These are phyloP conservation scores for Uloborus diversus DNA, from an alignment of 1,140 invertebrate genomes.

Conservation along the genomic window DNA sequence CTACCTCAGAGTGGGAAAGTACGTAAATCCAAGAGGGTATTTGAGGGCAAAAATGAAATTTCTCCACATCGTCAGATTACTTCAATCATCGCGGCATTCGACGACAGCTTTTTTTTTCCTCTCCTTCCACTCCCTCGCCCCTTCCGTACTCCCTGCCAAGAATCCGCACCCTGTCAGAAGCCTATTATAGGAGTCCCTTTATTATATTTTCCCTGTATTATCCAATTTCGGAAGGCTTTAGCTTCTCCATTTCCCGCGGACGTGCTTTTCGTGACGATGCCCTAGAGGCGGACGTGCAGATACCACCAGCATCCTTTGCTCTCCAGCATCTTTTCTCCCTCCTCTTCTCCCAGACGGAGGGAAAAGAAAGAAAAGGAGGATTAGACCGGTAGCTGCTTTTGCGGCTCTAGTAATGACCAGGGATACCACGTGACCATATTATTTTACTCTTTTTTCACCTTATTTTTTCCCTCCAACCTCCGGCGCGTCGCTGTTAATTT, in stretches of 20 bases:
- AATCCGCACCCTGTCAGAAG: conserved; percentile 53
- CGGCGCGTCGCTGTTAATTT: conserved; percentile 9
- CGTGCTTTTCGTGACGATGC: conserved; percentile 49
- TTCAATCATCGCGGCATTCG: not conserved
- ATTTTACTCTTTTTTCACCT: conserved; percentile 55
- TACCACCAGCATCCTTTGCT: conserved; percentile 33
- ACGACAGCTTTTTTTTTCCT: not conserved
- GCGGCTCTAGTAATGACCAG: conserved; percentile 50
- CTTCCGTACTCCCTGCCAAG: conserved; percentile 3
- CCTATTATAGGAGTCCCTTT: conserved; percentile 55
- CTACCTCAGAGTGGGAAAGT: too few species aligned
- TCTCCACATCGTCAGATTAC: conserved; percentile 8
- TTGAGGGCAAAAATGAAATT: too few species aligned
- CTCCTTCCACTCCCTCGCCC: not conserved
- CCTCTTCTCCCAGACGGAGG: not conserved
- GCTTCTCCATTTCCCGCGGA: conserved; percentile 55
- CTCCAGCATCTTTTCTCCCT: not conserved
- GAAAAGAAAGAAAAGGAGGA: not conserved
- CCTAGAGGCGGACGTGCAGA: conserved; percentile 39
- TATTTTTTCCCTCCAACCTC: conserved; percentile 8
- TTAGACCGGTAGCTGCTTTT: conserved; percentile 17
- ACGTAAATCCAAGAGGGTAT: too few species aligned
- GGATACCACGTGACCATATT: conserved; percentile 53
- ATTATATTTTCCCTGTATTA: conserved; percentile 57
- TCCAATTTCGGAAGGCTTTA: conserved; percentile 55